Conservation (phyloP, 2,113 vertebrate genomes). For the Otolemur garnettii region DNA sequence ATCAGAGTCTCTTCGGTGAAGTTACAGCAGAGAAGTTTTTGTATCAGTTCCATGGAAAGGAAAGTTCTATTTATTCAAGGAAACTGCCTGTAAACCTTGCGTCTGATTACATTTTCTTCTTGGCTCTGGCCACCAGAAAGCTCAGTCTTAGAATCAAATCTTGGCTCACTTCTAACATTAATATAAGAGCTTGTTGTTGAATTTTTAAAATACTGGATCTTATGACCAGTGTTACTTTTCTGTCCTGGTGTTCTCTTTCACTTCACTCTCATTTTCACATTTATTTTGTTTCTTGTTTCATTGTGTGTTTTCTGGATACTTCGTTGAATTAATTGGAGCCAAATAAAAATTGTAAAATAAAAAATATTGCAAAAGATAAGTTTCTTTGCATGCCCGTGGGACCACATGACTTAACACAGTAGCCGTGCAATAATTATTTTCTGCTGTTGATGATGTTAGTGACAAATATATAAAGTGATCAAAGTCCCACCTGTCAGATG, state of each 20-base stretch:
- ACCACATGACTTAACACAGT: background rate
- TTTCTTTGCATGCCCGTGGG: background rate
- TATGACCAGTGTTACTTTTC: background rate
- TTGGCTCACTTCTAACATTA: background rate
- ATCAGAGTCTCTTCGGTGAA: background rate
- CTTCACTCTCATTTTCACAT: background rate
- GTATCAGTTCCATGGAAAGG: background rate
- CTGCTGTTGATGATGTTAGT: background rate
- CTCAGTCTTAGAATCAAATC: background rate
- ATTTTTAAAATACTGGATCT: background rate
- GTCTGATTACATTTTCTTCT: background rate
- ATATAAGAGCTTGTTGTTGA: background rate
- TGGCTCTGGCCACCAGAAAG: background rate
- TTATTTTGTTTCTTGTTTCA: background rate
- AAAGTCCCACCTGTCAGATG: background rate
- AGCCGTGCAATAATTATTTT: background rate
- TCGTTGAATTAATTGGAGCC: background rate
- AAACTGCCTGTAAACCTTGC: background rate
- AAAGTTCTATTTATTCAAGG: background rate
- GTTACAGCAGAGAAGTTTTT: background rate
- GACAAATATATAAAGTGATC: background rate
- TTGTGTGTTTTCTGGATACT: background rate
- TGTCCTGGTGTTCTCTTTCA: background rate
- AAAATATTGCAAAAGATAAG: background rate
- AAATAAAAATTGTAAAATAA: background rate